Conservation (phyloP, 2,888 invertebrate species). For the Caenorhabditis parvicauda region DNA sequence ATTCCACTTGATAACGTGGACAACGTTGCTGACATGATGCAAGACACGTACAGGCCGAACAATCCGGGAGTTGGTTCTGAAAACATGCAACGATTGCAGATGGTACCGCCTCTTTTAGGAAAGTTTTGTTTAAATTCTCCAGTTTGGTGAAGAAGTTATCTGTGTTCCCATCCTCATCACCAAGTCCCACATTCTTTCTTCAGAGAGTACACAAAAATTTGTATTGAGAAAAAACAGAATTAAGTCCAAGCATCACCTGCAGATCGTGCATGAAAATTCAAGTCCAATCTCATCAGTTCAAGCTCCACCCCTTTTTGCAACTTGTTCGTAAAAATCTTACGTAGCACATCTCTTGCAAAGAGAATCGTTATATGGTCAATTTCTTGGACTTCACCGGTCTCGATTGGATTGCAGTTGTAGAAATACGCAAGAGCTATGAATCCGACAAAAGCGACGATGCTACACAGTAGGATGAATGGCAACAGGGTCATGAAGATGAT, state of each 20-base stretch:
- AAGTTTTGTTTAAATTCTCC: too few species aligned
- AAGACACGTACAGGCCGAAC: constrained; percentile 53
- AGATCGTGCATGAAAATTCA: too few species aligned
- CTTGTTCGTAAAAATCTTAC: constrained; percentile 29
- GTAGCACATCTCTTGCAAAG: constrained; percentile 46
- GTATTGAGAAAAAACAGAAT: too few species aligned
- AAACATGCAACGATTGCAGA: too few species aligned
- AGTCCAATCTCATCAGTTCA: too few species aligned
- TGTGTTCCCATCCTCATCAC: not conserved
- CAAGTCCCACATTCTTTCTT: too few species aligned
- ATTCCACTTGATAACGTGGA: constrained; percentile 57
- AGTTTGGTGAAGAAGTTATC: too few species aligned
- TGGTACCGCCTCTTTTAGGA: too few species aligned
- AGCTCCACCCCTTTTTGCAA: not conserved
- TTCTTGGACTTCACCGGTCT: constrained; percentile 41
- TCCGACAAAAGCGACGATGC: constrained; percentile 50
- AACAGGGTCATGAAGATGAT: constrained; percentile 47
- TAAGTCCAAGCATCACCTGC: too few species aligned
- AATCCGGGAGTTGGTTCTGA: constrained; percentile 50
- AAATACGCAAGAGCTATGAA: constrained; percentile 55
- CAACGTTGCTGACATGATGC: constrained; percentile 54
- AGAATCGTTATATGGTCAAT: constrained; percentile 52
- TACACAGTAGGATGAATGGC: constrained; percentile 50
- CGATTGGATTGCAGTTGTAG: constrained; percentile 54
- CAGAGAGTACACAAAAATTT: too few species aligned